phyloP scores from a whole-genome alignment of 2,797 vertebrate species.

The Martes flavigula region DNA sequence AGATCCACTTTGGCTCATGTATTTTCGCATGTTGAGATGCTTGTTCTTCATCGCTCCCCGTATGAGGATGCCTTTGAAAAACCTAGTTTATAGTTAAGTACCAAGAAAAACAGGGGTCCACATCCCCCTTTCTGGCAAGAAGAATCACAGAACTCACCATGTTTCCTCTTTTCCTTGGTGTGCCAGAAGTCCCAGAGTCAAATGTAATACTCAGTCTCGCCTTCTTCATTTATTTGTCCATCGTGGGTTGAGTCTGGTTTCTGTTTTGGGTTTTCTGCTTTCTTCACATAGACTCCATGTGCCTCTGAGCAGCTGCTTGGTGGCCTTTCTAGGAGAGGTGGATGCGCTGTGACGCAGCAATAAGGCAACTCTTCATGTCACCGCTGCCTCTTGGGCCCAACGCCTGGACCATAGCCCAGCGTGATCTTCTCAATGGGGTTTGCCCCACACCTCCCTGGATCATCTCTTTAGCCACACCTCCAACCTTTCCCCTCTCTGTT shows the following conservation, averaged over 20 bases:
- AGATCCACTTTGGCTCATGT: not conserved
- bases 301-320: not conserved
- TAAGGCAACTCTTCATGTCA: not conserved
- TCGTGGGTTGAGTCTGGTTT: not conserved
- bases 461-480: not conserved
- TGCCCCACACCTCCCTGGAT: not conserved
- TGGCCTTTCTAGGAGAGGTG: not conserved
- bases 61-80: not conserved
- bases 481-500: not conserved
- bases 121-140: not conserved
- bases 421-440: not conserved
- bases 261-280: not conserved
- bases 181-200: not conserved
- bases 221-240: not conserved
- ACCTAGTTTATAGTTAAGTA: not conserved
- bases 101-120: not conserved
- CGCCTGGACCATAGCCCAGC: rapidly evolving
- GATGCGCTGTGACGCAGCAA: rapidly evolving
- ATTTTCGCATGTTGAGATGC: not conserved
- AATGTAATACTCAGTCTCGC: not conserved
- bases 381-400: not conserved
- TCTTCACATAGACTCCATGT: not conserved
- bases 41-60: not conserved
- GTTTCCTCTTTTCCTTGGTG: not conserved
- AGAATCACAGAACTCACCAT: not conserved